phyloP scores from a whole-genome alignment of 2,888 invertebrate genomes.

The Beris morrisii region DNA sequence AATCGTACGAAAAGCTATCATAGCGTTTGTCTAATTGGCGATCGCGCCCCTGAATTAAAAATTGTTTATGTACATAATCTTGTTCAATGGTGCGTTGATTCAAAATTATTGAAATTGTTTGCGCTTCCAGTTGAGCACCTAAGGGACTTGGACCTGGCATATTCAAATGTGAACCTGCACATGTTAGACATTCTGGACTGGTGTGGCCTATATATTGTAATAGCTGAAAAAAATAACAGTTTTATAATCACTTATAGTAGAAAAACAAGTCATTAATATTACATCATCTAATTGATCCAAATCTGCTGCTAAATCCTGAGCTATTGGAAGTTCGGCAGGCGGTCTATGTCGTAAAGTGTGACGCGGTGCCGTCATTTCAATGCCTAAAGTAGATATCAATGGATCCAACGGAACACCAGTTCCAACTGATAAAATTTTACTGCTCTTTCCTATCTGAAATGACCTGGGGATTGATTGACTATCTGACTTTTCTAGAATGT shows the following conservation, averaged over 20 bases:
- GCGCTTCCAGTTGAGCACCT: constrained; percentile 76
- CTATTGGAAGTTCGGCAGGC: constrained; percentile 76
- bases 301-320: constrained; percentile 79
- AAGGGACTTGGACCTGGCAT: constrained; percentile 76
- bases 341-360: constrained; percentile 72
- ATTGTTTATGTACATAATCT: constrained; percentile 63
- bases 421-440: constrained; percentile 24
- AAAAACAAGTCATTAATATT: constrained; percentile 50
- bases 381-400: constrained; percentile 58
- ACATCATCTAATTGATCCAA: constrained; percentile 93
- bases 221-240: constrained; percentile 60
- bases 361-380: constrained; percentile 65
- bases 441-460: constrained; percentile 39
- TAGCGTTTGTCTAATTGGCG: constrained; percentile 8
- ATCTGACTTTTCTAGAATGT: not conserved
- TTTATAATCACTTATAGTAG: constrained; percentile 18
- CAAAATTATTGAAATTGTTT: constrained; percentile 81
- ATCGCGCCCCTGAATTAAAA: constrained; percentile 37
- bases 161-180: constrained; percentile 68
- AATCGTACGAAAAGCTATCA: constrained; percentile 56
- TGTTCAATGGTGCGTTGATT: constrained; percentile 84
- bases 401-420: constrained; percentile 41
- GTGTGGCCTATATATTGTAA: constrained; percentile 89
- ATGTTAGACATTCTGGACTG: constrained; percentile 82
- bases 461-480: constrained; percentile 30